Percentiles rank a stretch among this genome's conserved stretches.
Evolutionary conservation across 1,140 invertebrate species (phyloP).

Genomic region (Harlomillsia oculata): DNA sequence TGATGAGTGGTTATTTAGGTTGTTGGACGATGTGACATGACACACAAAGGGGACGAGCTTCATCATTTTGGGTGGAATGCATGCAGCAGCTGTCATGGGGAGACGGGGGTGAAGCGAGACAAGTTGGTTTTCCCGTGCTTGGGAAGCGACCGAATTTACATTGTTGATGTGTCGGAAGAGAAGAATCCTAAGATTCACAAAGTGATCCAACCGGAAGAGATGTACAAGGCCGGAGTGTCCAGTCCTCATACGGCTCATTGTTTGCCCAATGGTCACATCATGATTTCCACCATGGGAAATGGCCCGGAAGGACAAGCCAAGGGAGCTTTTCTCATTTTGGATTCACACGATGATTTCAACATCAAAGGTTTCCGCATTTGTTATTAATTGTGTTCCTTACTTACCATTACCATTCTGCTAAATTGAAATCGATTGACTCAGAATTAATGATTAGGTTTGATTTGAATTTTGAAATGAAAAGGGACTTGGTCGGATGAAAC

Average conservation of each 20-base stretch:
- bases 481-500: slow-evolving; percentile 32
- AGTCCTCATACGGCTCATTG: slow-evolving; percentile 91
- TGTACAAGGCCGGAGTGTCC: slow-evolving; percentile 62
- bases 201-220: slow-evolving; percentile 52
- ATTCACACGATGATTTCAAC: slow-evolving; percentile 61
- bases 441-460: neutral
- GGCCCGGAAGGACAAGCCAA: slow-evolving; percentile 54
- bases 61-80: slow-evolving; percentile 95
- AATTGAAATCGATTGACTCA: slow-evolving; percentile 4
- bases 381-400: neutral
- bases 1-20: slow-evolving; percentile 57
- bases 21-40: slow-evolving; percentile 70
- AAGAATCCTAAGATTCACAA: slow-evolving; percentile 54
- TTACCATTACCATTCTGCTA: neutral
- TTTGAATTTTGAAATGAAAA: slow-evolving; percentile 21
- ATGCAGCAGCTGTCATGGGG: slow-evolving; percentile 73
- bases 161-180: slow-evolving; percentile 63
- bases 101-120: slow-evolving; percentile 55
- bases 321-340: slow-evolving; percentile 84
- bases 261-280: slow-evolving; percentile 76
- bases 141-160: slow-evolving; percentile 72
- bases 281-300: slow-evolving; percentile 90
- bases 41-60: slow-evolving; percentile 73
- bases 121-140: slow-evolving; percentile 73
- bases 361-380: slow-evolving; percentile 48